phyloP scores from a whole-genome alignment of 2,797 vertebrate genomes.

The Enteromius unitaeniatus region DNA sequence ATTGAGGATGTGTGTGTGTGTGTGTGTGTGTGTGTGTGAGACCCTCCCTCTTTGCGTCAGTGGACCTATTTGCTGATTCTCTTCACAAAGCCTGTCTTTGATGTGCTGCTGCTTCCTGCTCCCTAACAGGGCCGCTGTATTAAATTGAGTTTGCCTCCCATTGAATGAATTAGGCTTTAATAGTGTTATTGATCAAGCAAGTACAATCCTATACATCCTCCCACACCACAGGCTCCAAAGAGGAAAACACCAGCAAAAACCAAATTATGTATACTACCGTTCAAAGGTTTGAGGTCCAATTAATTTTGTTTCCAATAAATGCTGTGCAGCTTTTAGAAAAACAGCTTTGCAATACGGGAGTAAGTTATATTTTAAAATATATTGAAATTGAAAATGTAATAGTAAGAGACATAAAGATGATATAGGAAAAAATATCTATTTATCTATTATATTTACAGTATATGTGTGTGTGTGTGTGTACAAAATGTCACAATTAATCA shows the following conservation, averaged over 20 bases:
- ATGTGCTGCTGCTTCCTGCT: conserved; percentile 80
- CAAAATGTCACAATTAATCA: too few species aligned
- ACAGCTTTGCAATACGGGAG: not conserved
- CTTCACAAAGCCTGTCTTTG: conserved; percentile 80
- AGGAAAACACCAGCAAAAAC: not conserved
- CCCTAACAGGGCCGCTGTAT: conserved; percentile 76
- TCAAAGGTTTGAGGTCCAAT: not conserved
- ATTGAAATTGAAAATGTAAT: not conserved
- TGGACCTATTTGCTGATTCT: conserved; percentile 77
- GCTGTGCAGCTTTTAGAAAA: not conserved
- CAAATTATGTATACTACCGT: not conserved
- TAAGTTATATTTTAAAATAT: not conserved
- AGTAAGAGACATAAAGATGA: not conserved
- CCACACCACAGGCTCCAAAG: conserved; percentile 40
- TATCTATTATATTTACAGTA: too few species aligned
- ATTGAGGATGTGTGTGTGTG: conserved; percentile 45
- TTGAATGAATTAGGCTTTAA: conserved; percentile 79
- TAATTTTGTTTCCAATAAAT: not conserved
- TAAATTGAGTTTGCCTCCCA: conserved; percentile 73
- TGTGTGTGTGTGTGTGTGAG: conserved; percentile 43
- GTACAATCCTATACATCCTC: conserved; percentile 64
- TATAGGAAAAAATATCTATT: not conserved
- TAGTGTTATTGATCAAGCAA: conserved; percentile 77
- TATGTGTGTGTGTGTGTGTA: too few species aligned
- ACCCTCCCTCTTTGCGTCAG: conserved; percentile 74